Conservation (phyloP, 2,888 invertebrate genomes). For the Lamproptera curius region DNA sequence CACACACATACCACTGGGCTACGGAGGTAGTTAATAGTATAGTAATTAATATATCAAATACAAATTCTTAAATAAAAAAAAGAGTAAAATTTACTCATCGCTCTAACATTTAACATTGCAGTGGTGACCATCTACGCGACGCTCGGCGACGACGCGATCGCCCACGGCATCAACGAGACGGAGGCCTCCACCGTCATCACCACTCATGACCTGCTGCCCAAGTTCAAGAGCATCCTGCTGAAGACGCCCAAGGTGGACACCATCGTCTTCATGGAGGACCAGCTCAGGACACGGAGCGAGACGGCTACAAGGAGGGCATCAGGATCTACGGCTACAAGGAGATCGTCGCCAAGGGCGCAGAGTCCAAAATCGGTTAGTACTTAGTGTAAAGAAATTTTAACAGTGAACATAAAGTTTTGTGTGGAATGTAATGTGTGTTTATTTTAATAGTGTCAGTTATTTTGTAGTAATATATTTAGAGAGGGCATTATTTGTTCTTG, state of each 20-base stretch:
- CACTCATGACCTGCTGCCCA: constrained; percentile 93
- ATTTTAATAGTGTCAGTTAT: too few relatives aligned
- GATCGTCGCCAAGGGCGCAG: constrained; percentile 52
- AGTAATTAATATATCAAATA: too few relatives aligned
- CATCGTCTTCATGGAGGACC: constrained; percentile 93
- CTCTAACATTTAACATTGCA: too few relatives aligned
- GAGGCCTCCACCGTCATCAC: constrained; percentile 96
- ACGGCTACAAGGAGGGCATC: constrained; percentile 85
- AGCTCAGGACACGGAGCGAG: constrained; percentile 83
- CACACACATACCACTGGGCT: too few relatives aligned
- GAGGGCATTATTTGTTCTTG: too few relatives aligned
- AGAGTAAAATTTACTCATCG: too few relatives aligned
- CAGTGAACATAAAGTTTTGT: too few relatives aligned
- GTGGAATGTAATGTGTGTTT: too few relatives aligned
- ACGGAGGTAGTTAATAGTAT: too few relatives aligned
- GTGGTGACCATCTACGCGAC: constrained; percentile 99
- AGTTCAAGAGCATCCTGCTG: constrained; percentile 88
- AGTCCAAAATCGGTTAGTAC: constrained; percentile 60
- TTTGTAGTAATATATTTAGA: too few relatives aligned
- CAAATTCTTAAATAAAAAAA: too few relatives aligned
- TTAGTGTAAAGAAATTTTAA: too few relatives aligned
- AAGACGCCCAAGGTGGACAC: constrained; percentile 87
- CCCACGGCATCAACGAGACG: constrained; percentile 98
- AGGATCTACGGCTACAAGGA: constrained; percentile 86
- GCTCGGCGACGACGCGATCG: constrained; percentile 96